phyloP scores from a whole-genome alignment of 2,113 vertebrate genomes.

The Guaruba guarouba region DNA sequence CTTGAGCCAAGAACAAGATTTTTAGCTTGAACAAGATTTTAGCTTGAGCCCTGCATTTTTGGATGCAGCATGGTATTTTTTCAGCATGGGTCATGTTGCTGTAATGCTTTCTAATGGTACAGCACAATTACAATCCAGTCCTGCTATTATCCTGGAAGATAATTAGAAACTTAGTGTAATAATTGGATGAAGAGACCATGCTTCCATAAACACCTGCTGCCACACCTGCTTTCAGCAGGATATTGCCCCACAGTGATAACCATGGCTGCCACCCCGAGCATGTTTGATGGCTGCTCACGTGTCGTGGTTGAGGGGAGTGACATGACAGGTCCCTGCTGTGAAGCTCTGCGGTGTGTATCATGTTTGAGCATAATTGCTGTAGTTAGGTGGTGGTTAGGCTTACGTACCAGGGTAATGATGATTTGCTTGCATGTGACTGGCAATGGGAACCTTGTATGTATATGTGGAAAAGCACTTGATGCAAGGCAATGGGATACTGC shows the following conservation, averaged over 20 bases:
- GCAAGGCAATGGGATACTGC: not conserved
- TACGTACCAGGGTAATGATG: not conserved
- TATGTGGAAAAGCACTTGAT: rapidly evolving
- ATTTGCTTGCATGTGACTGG: not conserved
- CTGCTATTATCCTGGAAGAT: slow-evolving; percentile 5
- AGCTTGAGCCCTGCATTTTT: not conserved
- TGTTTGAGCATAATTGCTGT: rapidly evolving
- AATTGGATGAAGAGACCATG: not conserved
- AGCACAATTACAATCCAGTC: slow-evolving; percentile 45
- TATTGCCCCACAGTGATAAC: slow-evolving; percentile 27
- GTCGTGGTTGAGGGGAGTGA: not conserved
- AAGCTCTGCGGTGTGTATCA: not conserved
- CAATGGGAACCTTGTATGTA: rapidly evolving
- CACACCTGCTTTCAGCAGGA: slow-evolving; percentile 22
- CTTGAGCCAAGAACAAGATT: not conserved
- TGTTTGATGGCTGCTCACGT: rapidly evolving
- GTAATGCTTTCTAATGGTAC: slow-evolving; percentile 14
- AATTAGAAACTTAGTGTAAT: slow-evolving; percentile 43
- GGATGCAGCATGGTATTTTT: not conserved
- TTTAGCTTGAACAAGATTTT: not conserved
- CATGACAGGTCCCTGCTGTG: not conserved
- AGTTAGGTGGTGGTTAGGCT: not conserved
- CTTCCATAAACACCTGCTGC: slow-evolving; percentile 9
- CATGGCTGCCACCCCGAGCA: not conserved
- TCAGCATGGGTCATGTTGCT: not conserved